Percentiles rank a stretch among this genome's conserved stretches.
Evolutionary conservation across 2,113 vertebrate genomes (phyloP).

Genomic region (Glaucidium brasilianum): DNA sequence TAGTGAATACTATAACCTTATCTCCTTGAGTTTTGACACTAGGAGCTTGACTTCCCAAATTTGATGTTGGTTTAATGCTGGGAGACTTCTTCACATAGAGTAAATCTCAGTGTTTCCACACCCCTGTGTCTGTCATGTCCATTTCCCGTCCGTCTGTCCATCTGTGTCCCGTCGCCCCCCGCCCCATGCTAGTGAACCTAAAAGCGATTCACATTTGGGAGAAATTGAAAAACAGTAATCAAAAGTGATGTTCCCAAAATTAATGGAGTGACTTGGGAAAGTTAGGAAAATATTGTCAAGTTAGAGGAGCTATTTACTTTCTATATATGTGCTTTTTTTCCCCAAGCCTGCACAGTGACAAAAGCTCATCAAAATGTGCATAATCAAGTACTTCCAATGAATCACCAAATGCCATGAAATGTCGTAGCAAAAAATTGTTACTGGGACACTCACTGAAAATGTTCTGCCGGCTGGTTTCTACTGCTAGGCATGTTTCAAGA

Average conservation of each 20-base stretch:
- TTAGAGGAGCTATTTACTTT: background rate
- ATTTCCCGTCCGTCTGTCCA: too few relatives aligned
- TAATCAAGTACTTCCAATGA: slow-evolving; percentile 25
- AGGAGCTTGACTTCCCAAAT: background rate
- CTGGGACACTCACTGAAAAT: background rate
- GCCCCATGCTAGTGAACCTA: background rate
- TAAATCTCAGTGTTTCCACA: background rate
- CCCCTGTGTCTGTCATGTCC: too few relatives aligned
- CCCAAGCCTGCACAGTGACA: background rate
- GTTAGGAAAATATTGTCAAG: background rate
- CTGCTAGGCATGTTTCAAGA: background rate
- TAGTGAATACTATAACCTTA: background rate
- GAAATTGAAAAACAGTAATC: background rate
- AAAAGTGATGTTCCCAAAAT: background rate
- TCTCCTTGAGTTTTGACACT: background rate
- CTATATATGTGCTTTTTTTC: background rate
- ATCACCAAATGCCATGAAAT: slow-evolving; percentile 48
- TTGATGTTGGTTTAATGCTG: background rate
- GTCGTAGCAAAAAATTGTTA: background rate
- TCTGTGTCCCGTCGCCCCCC: too few relatives aligned
- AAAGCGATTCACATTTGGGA: background rate
- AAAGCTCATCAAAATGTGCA: slow-evolving; percentile 40
- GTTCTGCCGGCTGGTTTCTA: background rate
- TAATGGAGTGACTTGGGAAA: background rate
- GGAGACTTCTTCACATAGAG: background rate